These are phyloP conservation scores for Desmodus rotundus DNA, from an alignment of 2,113 vertebrate genomes.

Conservation along the genomic window DNA sequence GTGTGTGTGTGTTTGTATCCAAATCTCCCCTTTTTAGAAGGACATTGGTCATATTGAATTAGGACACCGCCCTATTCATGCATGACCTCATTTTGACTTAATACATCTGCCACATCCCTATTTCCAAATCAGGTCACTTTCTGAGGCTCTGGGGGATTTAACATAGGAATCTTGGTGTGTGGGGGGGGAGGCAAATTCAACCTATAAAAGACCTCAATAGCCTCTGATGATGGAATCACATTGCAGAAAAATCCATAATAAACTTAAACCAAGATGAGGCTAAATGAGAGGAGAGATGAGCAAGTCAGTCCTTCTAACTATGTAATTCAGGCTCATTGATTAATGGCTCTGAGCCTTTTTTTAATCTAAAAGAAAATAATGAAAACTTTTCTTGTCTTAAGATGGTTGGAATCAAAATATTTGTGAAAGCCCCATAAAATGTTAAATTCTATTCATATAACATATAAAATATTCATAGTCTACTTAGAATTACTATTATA, in stretches of 20 bases:
- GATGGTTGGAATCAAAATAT: background rate
- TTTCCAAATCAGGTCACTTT: background rate
- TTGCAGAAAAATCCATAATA: background rate
- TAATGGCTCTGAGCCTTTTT: background rate
- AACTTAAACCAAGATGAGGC: background rate
- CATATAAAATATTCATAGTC: background rate
- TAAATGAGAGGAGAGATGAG: background rate
- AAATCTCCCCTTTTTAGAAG: background rate
- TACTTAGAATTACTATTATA: background rate
- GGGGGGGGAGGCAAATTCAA: background rate
- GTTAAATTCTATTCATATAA: background rate
- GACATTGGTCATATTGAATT: too few species aligned
- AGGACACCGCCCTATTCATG: background rate
- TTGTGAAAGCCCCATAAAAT: background rate
- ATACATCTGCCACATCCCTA: background rate
- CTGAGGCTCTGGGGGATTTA: background rate
- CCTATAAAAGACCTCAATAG: background rate
- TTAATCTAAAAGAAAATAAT: background rate
- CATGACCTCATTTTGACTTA: background rate
- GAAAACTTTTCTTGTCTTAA: background rate
- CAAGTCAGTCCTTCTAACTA: background rate
- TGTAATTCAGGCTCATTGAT: background rate
- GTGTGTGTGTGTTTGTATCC: background rate
- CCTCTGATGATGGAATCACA: background rate
- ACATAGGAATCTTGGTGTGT: background rate